These are phyloP conservation scores for Caiman crocodilus DNA, from an alignment of 2,797 vertebrate genomes.

Conservation along the genomic window DNA sequence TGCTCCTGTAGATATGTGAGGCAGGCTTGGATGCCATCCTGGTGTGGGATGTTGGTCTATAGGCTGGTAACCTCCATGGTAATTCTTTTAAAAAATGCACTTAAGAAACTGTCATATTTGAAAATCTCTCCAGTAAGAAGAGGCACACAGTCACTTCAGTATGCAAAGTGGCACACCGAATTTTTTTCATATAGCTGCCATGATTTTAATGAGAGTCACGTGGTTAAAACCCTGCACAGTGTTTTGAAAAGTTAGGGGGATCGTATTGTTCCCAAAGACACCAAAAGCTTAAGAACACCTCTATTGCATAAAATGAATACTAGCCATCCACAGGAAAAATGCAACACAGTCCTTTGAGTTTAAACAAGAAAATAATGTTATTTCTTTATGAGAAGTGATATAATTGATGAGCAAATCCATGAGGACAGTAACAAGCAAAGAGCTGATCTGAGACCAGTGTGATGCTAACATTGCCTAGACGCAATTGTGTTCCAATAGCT, in stretches of 20 bases:
- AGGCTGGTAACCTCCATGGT: too few species aligned
- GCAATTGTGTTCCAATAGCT: conserved; percentile 61
- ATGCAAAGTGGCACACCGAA: neutral
- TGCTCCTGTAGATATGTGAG: too few species aligned
- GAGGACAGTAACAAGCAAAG: neutral
- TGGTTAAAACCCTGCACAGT: neutral
- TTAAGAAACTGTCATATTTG: neutral
- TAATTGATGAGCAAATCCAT: conserved; percentile 41
- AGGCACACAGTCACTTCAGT: neutral
- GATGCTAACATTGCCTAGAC: neutral
- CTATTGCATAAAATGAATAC: neutral
- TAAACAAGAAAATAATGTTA: conserved; percentile 26
- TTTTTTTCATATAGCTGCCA: neutral
- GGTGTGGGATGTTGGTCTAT: too few species aligned
- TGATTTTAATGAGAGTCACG: neutral
- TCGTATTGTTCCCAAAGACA: neutral
- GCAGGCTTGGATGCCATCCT: too few species aligned
- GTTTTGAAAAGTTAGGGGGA: neutral
- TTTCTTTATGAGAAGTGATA: conserved; percentile 15
- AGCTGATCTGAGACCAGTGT: neutral
- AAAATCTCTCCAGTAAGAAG: neutral
- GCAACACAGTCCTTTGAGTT: conserved; percentile 14
- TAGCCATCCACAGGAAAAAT: neutral
- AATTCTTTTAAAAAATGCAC: neutral
- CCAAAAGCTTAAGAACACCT: conserved; percentile 6